These are phyloP conservation scores for Chaetogeoica ovagalla DNA, from an alignment of 2,888 invertebrate species.

Conservation along the genomic window DNA sequence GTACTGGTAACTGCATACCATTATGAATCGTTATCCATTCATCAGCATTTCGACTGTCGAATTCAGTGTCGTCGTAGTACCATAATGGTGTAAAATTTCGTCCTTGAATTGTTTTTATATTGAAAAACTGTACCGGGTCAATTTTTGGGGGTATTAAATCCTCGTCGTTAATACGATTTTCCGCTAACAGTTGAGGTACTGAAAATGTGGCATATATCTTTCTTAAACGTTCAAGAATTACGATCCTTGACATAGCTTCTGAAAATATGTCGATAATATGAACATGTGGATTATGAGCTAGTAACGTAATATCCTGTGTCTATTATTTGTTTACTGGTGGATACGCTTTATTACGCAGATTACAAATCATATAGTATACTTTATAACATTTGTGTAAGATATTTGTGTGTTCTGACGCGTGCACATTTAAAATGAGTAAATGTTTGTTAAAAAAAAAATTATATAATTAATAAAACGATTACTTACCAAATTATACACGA, in stretches of 20 bases:
- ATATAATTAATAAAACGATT: no score
- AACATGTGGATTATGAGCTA: no score
- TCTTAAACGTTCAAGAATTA: conserved; percentile 8
- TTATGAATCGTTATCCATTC: conserved; percentile 15
- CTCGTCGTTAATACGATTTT: background rate
- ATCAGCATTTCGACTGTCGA: conserved; percentile 4
- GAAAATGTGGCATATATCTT: conserved; percentile 30
- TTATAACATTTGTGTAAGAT: no score
- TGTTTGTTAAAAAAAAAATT: no score
- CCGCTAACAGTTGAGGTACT: conserved; percentile 5
- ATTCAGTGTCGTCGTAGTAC: conserved; percentile 24
- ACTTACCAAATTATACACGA: no score
- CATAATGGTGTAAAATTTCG: conserved; percentile 14
- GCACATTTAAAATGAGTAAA: no score
- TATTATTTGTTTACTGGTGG: no score
- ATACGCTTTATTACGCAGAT: no score
- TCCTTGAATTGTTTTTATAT: background rate
- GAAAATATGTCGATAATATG: no score
- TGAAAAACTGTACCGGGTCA: background rate
- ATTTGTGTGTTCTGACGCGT: no score
- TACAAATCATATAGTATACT: no score
- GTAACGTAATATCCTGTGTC: no score
- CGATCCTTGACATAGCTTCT: background rate
- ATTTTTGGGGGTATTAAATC: background rate
- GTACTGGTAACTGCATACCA: background rate